Conservation (phyloP, 1,140 invertebrate species). For the Aricia agestis region DNA sequence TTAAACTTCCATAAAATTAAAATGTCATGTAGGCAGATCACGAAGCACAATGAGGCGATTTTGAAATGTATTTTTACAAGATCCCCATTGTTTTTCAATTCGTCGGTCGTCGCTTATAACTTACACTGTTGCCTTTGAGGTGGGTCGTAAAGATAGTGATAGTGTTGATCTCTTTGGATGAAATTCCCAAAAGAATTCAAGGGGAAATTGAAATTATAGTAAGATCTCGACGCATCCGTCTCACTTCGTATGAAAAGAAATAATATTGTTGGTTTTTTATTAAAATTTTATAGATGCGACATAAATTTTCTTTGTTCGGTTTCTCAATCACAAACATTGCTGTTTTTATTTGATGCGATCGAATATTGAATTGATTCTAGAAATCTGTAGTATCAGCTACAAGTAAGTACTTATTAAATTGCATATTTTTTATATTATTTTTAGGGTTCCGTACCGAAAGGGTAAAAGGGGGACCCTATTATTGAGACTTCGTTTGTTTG, state of each 20-base stretch:
- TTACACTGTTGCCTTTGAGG: conserved; percentile 23
- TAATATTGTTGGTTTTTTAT: background rate
- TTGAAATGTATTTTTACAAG: background rate
- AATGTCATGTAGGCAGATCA: no score
- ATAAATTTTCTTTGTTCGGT: background rate
- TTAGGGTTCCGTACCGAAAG: no score
- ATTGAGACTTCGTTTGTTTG: no score
- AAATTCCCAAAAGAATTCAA: conserved; percentile 39
- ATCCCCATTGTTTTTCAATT: background rate
- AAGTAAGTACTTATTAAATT: no score
- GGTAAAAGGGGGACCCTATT: no score
- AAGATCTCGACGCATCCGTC: conserved; percentile 33
- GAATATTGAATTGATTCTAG: background rate
- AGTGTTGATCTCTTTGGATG: conserved; percentile 53
- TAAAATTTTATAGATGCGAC: background rate
- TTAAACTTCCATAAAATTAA: no score
- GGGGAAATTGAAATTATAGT: conserved; percentile 58
- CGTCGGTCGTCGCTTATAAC: conserved; percentile 23
- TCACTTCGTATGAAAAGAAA: conserved; percentile 2
- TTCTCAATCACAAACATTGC: background rate
- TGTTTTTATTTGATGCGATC: background rate
- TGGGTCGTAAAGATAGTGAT: conserved; percentile 56
- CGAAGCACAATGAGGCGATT: background rate
- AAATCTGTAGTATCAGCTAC: no score
- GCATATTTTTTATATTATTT: no score